Percentiles rank a stretch among this genome's conserved stretches.
Conservation (phyloP, 2,113 vertebrate genomes). For the Python bivittatus region DNA sequence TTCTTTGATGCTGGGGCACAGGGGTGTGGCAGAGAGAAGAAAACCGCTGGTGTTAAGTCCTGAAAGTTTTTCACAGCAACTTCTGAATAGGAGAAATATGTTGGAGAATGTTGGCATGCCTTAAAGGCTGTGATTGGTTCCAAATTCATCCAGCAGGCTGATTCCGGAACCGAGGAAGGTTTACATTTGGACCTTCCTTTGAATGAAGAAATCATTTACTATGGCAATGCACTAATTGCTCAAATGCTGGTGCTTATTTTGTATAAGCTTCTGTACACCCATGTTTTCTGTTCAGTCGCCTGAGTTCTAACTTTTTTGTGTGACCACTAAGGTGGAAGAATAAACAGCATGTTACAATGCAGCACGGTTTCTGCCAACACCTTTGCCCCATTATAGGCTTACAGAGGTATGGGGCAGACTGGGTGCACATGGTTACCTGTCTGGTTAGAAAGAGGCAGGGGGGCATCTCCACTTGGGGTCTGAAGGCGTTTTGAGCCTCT, state of each 20-base stretch:
- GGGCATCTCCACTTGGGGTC: background rate
- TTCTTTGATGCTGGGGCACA: background rate
- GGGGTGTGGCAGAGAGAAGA: background rate
- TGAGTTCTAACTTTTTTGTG: background rate
- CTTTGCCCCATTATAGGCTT: background rate
- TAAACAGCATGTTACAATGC: background rate
- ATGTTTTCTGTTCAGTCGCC: background rate
- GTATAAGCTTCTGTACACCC: background rate
- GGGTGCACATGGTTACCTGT: no score
- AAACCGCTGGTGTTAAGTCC: background rate
- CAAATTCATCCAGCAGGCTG: background rate
- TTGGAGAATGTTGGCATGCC: background rate
- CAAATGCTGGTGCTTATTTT: background rate
- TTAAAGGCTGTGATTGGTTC: background rate
- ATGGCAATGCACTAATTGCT: background rate
- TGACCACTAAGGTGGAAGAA: background rate
- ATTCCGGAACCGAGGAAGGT: background rate
- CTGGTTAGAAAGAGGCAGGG: background rate
- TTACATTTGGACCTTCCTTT: background rate
- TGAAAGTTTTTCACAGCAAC: background rate
- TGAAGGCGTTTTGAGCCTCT: background rate
- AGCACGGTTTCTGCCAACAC: background rate
- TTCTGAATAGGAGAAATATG: background rate
- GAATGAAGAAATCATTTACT: background rate
- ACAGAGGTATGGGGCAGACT: background rate